These are phyloP conservation scores for Lampropteryx suffumata DNA, from an alignment of 2,888 invertebrate genomes.

Conservation along the genomic window DNA sequence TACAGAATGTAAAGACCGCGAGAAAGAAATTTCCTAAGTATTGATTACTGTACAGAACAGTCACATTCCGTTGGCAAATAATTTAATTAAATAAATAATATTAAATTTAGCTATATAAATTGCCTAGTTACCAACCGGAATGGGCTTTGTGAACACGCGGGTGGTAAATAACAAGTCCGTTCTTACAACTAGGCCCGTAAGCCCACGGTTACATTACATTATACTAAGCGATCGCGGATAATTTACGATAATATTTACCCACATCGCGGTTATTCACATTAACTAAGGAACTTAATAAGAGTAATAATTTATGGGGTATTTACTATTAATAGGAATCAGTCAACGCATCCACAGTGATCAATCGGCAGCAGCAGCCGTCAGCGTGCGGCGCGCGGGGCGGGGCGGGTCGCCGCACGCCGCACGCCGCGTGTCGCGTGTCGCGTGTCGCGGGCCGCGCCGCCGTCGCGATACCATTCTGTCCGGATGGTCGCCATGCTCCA, in stretches of 20 bases:
- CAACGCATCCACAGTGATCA: constrained; percentile 66
- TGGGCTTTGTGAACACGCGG: constrained; percentile 81
- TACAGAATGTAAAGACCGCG: constrained; percentile 44
- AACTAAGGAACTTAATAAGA: constrained; percentile 75
- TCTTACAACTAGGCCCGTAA: constrained; percentile 65
- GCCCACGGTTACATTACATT: constrained; percentile 64
- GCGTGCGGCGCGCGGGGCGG: constrained; percentile 22
- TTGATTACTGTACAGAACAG: constrained; percentile 79
- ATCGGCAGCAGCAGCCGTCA: constrained; percentile 50
- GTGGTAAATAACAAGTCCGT: constrained; percentile 80
- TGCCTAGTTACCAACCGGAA: constrained; percentile 80
- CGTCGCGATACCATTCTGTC: constrained; percentile 38
- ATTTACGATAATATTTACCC: constrained; percentile 80
- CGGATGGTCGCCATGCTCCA: constrained; percentile 62
- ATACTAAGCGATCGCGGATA: constrained; percentile 73
- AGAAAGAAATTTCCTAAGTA: constrained; percentile 58
- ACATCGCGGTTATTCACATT: constrained; percentile 68
- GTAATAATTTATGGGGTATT: constrained; percentile 76
- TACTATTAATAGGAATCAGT: constrained; percentile 81
- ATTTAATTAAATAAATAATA: constrained; percentile 77
- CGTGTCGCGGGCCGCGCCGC: constrained; percentile 29
- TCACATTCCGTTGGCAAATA: constrained; percentile 81
- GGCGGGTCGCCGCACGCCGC: constrained; percentile 13
- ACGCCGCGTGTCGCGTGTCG: background rate
- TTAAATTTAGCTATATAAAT: constrained; percentile 77